phyloP scores from a whole-genome alignment of 2,113 vertebrate genomes.

The Chrysemys picta region DNA sequence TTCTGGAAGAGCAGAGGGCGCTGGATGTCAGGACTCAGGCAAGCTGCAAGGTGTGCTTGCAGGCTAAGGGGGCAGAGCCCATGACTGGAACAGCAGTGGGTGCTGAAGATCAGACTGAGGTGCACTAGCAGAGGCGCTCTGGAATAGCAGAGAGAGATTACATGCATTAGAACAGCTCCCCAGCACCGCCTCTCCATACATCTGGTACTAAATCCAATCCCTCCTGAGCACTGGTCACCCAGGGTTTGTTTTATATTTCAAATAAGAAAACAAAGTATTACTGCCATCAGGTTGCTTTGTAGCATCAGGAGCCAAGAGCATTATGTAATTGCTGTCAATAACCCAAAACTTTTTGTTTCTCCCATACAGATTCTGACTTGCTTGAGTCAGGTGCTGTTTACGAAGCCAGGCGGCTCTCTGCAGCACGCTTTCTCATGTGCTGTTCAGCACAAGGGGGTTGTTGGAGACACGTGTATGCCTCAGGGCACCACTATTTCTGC shows the following conservation, averaged over 20 bases:
- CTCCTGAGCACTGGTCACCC: neutral
- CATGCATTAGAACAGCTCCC: neutral
- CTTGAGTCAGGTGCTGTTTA: neutral
- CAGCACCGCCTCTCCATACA: neutral
- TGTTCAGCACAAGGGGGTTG: neutral
- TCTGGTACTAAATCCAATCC: neutral
- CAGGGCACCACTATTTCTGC: neutral
- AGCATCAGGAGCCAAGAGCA: neutral
- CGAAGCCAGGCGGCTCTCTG: neutral
- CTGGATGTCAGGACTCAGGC: neutral
- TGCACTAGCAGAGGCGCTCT: neutral
- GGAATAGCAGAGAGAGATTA: neutral
- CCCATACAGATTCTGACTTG: neutral
- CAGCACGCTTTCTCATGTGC: neutral
- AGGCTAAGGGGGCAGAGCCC: neutral
- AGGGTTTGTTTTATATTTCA: neutral
- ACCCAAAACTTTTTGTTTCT: neutral
- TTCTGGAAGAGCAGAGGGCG: neutral
- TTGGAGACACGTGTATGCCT: rapidly evolving
- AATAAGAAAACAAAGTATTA: neutral
- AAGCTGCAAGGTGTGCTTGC: neutral
- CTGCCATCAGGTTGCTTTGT: too few relatives aligned
- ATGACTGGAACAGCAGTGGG: neutral
- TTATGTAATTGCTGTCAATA: too few relatives aligned
- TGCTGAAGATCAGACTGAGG: neutral